phyloP scores from a whole-genome alignment of 2,797 vertebrate species.

The Iguana delicatissima region DNA sequence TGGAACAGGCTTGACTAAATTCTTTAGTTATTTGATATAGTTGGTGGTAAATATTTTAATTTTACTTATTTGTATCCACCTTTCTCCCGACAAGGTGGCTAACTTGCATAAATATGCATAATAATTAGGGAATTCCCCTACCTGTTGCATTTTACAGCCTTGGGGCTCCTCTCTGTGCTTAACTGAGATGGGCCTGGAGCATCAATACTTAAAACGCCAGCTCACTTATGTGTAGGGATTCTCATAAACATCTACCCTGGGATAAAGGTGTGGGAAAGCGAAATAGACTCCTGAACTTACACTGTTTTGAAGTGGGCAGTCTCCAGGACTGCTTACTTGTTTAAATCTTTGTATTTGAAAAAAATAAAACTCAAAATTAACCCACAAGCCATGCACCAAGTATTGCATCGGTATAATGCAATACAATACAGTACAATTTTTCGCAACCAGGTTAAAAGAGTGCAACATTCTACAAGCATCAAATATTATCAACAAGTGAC shows the following conservation, averaged over 20 bases:
- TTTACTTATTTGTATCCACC: too few species aligned
- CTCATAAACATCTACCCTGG: background rate
- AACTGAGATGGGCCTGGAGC: background rate
- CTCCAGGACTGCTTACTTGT: background rate
- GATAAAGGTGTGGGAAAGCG: background rate
- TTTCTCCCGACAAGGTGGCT: too few species aligned
- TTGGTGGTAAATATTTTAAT: too few species aligned
- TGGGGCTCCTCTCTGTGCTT: background rate
- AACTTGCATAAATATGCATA: too few species aligned
- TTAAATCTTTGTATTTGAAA: too few species aligned
- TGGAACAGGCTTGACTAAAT: too few species aligned
- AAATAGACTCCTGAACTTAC: background rate
- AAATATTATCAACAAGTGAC: background rate
- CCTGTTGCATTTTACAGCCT: too few species aligned
- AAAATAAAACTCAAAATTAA: background rate
- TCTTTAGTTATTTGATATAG: too few species aligned
- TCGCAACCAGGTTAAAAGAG: background rate
- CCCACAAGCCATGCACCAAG: background rate
- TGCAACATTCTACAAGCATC: background rate
- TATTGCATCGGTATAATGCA: background rate
- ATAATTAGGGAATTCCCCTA: too few species aligned
- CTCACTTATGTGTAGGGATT: background rate
- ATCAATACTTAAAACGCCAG: background rate
- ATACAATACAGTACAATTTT: background rate
- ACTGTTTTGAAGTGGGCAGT: background rate